Evolutionary conservation across 2,888 invertebrate genomes (phyloP).

Genomic region (Noctua comes): DNA sequence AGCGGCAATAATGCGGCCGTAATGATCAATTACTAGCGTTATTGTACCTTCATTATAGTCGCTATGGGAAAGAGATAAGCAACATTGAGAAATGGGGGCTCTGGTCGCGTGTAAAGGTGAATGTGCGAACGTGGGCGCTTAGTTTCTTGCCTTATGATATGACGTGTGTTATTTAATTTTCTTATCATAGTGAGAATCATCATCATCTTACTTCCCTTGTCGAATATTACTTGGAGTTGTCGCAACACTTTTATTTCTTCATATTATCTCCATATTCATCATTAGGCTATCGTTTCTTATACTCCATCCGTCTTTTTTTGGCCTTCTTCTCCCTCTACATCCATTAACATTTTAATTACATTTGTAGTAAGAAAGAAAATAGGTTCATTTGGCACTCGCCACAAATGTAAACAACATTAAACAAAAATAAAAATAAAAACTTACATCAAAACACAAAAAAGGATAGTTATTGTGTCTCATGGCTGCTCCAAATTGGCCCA

Average conservation of each 20-base stretch:
- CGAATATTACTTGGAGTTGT: not conserved
- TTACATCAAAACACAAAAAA: not conserved
- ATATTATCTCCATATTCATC: not conserved
- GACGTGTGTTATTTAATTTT: not conserved
- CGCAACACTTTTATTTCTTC: too few species aligned
- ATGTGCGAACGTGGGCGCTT: constrained; percentile 8
- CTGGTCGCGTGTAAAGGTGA: constrained; percentile 6
- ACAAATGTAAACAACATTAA: not conserved
- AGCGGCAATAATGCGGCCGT: constrained; percentile 51
- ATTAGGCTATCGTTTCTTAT: not conserved
- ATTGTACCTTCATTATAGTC: constrained; percentile 34
- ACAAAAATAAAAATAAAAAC: too few species aligned
- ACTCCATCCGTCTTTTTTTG: not conserved
- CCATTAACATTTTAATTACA: not conserved
- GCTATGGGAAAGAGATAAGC: constrained; percentile 50
- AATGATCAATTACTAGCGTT: constrained; percentile 59
- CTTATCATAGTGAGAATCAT: not conserved
- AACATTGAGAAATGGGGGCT: constrained; percentile 21
- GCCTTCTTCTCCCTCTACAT: not conserved
- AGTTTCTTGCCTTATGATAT: not conserved
- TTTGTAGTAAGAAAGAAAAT: not conserved
- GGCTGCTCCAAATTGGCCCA: not conserved
- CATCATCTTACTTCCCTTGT: not conserved
- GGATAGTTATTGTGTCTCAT: not conserved
- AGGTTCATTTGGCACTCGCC: not conserved